Evolutionary conservation across 2,888 invertebrate species (phyloP).

Genomic region (Idaea aversata): DNA sequence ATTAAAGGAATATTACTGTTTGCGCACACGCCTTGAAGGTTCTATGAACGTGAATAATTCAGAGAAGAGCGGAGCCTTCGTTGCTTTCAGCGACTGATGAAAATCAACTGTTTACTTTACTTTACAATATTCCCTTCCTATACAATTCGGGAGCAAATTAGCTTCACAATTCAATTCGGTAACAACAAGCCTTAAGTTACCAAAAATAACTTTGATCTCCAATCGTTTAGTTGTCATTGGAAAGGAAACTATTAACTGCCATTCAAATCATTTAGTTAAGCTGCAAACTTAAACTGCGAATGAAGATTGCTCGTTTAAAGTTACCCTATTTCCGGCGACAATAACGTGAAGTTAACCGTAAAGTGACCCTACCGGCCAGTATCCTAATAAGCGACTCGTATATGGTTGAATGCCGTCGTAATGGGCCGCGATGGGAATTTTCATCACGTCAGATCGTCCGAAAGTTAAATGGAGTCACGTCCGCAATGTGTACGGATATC

Average conservation of each 20-base stretch:
- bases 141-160: neutral
- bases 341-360: constrained; percentile 29
- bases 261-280: too few species aligned
- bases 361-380: constrained; percentile 31
- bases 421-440: constrained; percentile 34
- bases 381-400: constrained; percentile 31
- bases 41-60: constrained; percentile 68
- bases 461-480: constrained; percentile 50
- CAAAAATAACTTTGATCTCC: too few species aligned
- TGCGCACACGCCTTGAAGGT: constrained; percentile 65
- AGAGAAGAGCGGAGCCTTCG: constrained; percentile 42
- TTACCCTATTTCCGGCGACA: constrained; percentile 24
- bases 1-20: constrained; percentile 70
- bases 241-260: too few species aligned
- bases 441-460: constrained; percentile 39
- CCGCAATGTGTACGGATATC: constrained; percentile 33
- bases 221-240: too few species aligned
- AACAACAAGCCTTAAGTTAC: too few species aligned
- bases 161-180: neutral
- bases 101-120: constrained; percentile 47
- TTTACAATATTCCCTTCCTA: neutral
- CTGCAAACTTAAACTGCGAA: constrained; percentile 15
- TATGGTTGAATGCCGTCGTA: constrained; percentile 29
- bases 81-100: constrained; percentile 32
- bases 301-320: constrained; percentile 28